Evolutionary conservation across 2,113 vertebrate species (phyloP).

Genomic region (Pachyramphus minor): DNA sequence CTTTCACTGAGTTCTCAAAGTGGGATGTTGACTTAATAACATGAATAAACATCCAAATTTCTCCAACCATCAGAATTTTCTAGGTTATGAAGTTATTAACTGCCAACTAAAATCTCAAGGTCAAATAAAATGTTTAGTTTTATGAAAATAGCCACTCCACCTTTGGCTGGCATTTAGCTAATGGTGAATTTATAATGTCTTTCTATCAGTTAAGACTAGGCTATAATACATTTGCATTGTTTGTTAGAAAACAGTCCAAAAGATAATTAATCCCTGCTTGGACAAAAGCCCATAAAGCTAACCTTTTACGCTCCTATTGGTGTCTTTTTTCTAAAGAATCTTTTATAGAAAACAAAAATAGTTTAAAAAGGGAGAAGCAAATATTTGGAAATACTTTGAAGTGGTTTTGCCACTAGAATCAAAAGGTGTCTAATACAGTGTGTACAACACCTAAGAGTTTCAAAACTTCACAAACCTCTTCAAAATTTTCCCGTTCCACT

Average conservation of each 20-base stretch:
- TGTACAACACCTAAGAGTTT: background rate
- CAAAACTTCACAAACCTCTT: background rate
- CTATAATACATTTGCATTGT: background rate
- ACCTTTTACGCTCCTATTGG: background rate
- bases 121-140: background rate
- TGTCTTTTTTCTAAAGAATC: background rate
- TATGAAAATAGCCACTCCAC: background rate
- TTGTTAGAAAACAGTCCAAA: background rate
- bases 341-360: background rate
- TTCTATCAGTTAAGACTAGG: background rate
- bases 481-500: background rate
- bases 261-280: background rate
- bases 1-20: background rate
- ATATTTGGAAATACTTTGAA: background rate
- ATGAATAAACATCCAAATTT: background rate
- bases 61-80: background rate
- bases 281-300: background rate
- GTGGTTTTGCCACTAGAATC: background rate
- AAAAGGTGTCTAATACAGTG: background rate
- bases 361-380: rapidly evolving
- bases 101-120: background rate
- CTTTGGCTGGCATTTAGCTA: background rate
- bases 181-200: background rate
- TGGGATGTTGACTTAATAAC: background rate
- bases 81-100: background rate